Percentiles rank a stretch among this genome's conserved stretches.
These are phyloP conservation scores for Eulithis prunata DNA, from an alignment of 2,888 invertebrate genomes.

Conservation along the genomic window DNA sequence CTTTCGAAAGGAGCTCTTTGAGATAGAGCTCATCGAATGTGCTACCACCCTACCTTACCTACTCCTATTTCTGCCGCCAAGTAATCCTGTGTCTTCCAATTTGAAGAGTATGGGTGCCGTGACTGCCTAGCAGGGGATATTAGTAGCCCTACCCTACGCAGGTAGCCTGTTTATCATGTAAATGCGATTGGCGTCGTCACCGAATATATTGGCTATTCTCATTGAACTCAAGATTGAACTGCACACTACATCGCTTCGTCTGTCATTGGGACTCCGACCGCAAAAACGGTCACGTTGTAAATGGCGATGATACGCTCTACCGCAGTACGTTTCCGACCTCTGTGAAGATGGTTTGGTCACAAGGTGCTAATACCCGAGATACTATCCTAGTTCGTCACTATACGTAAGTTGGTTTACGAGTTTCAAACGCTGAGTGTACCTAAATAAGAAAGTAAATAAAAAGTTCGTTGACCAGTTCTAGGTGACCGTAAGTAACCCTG, in stretches of 20 bases:
- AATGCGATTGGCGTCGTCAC: slow-evolving; percentile 7
- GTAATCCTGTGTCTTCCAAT: no score
- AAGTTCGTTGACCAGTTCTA: no score
- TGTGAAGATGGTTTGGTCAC: slow-evolving; percentile 10
- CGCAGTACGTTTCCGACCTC: slow-evolving; percentile 2
- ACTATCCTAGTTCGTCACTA: slow-evolving; percentile 16
- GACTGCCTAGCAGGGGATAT: no score
- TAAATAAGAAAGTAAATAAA: no score
- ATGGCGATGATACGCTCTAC: background rate
- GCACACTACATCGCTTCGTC: slow-evolving; percentile 16
- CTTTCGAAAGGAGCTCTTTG: no score
- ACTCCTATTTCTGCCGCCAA: no score
- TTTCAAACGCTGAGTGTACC: background rate
- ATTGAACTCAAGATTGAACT: slow-evolving; percentile 5
- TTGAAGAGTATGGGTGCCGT: no score
- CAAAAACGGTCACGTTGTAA: slow-evolving; percentile 14
- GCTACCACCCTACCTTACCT: no score
- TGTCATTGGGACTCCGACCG: slow-evolving; percentile 21
- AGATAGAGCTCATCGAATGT: no score
- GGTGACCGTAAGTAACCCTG: no score
- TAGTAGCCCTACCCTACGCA: no score
- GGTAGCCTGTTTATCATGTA: slow-evolving; percentile 2
- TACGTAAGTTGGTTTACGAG: slow-evolving; percentile 2
- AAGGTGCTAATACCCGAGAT: slow-evolving; percentile 9
- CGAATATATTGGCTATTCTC: slow-evolving; percentile 23